phyloP scores from a whole-genome alignment of 2,888 invertebrate genomes.

The Dryobotodes eremita region DNA sequence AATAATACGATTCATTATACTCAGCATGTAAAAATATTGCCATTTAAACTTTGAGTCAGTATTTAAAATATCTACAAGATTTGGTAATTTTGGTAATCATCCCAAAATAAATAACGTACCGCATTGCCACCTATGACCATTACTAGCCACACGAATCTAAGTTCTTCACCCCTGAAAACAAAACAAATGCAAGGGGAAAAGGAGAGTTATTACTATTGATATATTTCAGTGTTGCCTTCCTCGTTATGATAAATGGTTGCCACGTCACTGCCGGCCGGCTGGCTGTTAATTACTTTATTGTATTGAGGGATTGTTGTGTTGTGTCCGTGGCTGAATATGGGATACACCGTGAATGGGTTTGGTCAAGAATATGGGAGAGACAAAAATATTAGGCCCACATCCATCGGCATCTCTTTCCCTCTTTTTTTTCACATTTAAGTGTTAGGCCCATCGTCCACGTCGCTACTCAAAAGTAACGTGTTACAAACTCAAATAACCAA shows the following conservation, averaged over 20 bases:
- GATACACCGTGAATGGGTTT: background rate
- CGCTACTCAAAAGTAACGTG: background rate
- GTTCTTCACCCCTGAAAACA: conserved; percentile 21
- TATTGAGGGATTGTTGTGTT: conserved; percentile 52
- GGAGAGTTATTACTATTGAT: conserved; percentile 59
- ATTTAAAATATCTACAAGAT: background rate
- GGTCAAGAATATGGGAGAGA: background rate
- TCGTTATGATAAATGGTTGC: conserved; percentile 56
- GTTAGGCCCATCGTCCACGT: background rate
- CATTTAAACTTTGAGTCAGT: background rate
- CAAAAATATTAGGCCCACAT: too few species aligned
- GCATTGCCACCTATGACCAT: conserved; percentile 1
- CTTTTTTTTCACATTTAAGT: background rate
- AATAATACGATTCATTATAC: background rate
- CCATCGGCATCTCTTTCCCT: too few species aligned
- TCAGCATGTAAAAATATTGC: too few species aligned
- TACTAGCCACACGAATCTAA: conserved; percentile 1
- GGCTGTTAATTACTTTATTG: conserved; percentile 60
- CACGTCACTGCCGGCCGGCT: conserved; percentile 53
- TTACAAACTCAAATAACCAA: background rate
- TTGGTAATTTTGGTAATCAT: background rate
- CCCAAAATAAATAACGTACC: too few species aligned
- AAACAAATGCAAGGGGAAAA: conserved; percentile 46
- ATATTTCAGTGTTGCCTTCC: conserved; percentile 58
- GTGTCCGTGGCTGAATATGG: conserved; percentile 4